phyloP scores from a whole-genome alignment of 1,140 invertebrate species.

The Leptinotarsa lineolata region DNA sequence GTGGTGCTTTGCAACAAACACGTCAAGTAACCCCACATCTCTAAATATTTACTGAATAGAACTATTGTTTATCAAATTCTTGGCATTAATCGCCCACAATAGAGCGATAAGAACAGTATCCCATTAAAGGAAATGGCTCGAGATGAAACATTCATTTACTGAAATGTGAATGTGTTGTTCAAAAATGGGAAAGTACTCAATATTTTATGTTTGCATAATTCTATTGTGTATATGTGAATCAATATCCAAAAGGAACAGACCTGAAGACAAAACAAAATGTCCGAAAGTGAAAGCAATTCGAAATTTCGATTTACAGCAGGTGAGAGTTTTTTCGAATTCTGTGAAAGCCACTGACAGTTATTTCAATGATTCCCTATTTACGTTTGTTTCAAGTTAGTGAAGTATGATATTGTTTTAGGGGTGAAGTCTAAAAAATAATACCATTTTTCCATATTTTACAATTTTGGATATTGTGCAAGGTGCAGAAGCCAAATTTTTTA shows the following conservation, averaged over 20 bases:
- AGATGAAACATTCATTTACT: conserved; percentile 10
- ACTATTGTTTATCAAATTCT: not conserved
- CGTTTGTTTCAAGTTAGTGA: not conserved
- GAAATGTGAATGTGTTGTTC: not conserved
- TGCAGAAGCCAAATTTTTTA: no score
- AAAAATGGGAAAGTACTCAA: not conserved
- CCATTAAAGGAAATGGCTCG: conserved; percentile 11
- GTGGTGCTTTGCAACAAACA: no score
- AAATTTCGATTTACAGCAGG: conserved; percentile 60
- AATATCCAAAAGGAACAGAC: conserved; percentile 47
- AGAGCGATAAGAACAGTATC: conserved; percentile 11
- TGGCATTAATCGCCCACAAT: conserved; percentile 14
- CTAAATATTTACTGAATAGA: not conserved
- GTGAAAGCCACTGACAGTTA: not conserved
- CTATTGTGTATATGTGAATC: not conserved
- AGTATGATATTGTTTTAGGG: no score
- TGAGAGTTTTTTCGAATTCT: conserved; percentile 26
- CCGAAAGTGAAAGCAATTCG: conserved; percentile 61
- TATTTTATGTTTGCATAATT: not conserved
- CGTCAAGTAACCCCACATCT: not conserved
- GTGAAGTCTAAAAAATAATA: no score
- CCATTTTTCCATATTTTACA: no score
- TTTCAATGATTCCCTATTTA: not conserved
- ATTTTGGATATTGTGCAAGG: no score
- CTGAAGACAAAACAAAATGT: conserved; percentile 65